A percentile compares a stretch with the other conserved stretches of the same genome.
Evolutionary conservation across 1,140 invertebrate genomes (phyloP).

Genomic region (Drosophila saltans): DNA sequence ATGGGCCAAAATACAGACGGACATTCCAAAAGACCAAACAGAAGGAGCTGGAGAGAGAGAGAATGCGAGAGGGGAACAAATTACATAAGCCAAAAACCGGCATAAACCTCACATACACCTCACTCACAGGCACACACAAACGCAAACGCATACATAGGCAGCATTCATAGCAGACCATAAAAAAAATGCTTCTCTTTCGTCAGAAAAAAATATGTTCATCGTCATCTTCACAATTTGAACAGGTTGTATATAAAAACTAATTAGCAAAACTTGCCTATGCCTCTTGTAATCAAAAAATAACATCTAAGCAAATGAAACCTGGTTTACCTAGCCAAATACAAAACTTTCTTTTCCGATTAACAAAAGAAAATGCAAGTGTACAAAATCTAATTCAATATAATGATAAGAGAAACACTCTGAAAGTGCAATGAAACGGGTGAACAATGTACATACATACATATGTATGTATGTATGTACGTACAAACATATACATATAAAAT

Average conservation of each 20-base stretch:
- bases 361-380: not conserved
- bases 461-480: not conserved
- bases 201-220: not conserved
- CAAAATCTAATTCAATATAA: not conserved
- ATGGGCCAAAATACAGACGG: slow-evolving; percentile 50
- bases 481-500: not conserved
- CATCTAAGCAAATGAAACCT: slow-evolving; percentile 2
- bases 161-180: slow-evolving; percentile 13
- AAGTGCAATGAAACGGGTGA: not conserved
- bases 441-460: not conserved
- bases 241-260: slow-evolving; percentile 10
- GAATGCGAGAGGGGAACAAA: not conserved
- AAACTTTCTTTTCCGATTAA: slow-evolving; percentile 7
- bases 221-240: slow-evolving; percentile 12
- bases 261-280: slow-evolving; percentile 20
- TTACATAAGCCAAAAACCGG: slow-evolving; percentile 46
- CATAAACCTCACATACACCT: slow-evolving; percentile 10
- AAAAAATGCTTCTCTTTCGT: slow-evolving; percentile 7
- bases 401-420: not conserved
- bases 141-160: not conserved
- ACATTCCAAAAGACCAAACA: slow-evolving; percentile 19
- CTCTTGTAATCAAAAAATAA: slow-evolving; percentile 5
- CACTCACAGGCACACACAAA: not conserved
- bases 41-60: not conserved
- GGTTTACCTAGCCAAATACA: not conserved